Evolutionary conservation across 1,140 invertebrate species (phyloP).

Genomic region (Zaprionus tsacasi): DNA sequence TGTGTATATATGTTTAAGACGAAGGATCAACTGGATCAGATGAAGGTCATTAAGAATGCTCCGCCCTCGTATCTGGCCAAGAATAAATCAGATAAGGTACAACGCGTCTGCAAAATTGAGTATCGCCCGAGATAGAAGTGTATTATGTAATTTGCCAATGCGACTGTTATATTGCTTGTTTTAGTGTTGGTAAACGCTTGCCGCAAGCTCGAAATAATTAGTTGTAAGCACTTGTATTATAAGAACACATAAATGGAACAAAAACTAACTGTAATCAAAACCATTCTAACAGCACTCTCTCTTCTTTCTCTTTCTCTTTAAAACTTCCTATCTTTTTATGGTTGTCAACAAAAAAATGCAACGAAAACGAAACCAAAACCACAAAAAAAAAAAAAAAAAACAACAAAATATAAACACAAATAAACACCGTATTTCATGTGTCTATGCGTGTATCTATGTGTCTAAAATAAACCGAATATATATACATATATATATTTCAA

Average conservation of each 20-base stretch:
- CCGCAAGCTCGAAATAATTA: constrained; percentile 26
- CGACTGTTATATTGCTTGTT: constrained; percentile 41
- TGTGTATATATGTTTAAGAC: constrained; percentile 55
- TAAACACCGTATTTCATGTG: constrained; percentile 61
- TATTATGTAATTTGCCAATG: constrained; percentile 28
- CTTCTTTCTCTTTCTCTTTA: constrained; percentile 51
- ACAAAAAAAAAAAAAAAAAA: constrained; percentile 13
- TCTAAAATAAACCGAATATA: constrained; percentile 47
- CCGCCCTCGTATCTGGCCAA: constrained; percentile 92
- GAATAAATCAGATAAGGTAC: constrained; percentile 94
- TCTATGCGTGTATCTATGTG: constrained; percentile 67
- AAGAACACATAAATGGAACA: constrained; percentile 15
- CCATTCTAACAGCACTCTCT: constrained; percentile 71
- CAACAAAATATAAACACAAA: constrained; percentile 1
- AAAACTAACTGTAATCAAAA: constrained; percentile 57
- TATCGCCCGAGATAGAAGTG: constrained; percentile 27
- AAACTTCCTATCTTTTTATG: constrained; percentile 64
- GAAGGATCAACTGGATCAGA: constrained; percentile 89
- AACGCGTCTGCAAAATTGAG: neutral
- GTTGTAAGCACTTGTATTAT: constrained; percentile 37
- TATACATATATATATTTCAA: constrained; percentile 40
- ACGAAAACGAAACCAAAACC: constrained; percentile 16
- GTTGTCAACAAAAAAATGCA: constrained; percentile 37
- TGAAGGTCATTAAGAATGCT: constrained; percentile 91
- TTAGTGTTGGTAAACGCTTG: constrained; percentile 69